Evolutionary conservation across 1,140 invertebrate genomes (phyloP), one percentile per base, ranked within the genome.

Genomic region (Drepana arcuata): DNA sequence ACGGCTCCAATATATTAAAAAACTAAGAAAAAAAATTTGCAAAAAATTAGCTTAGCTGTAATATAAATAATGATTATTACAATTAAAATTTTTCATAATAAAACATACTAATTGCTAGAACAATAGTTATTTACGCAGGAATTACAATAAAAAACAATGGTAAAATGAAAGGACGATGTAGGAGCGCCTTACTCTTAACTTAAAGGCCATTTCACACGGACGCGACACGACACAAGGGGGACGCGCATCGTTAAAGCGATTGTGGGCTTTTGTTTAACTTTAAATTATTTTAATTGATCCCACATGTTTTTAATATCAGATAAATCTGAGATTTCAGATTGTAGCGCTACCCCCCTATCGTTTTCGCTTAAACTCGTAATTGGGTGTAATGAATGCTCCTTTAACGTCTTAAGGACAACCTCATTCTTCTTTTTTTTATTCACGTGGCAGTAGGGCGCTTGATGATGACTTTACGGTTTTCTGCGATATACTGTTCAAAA

Each of bases 241-340:
- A 32, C 38, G 38, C 33, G 49, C 32, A 50, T 41, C 50, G 41
- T 45, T 51, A 55, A 41, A 40, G 28, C 30, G 36, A 41, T 43
- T n/a, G n/a, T n/a, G n/a, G n/a, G 23, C 35, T 24, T 48, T 62
- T 60, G 60, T 54, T 59, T 51, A 16, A 25, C 23, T 18, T 42
- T 11, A 48, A 52, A 58, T 54, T 48, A 43, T 48, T 56, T 73
- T 73, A 65, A 68, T 65, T 68, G 58, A 49, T 41, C 36, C 49
- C 64, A 70, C 61, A 62, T 65, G 69, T 59, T 47, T 33, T 41
- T 33, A 43, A 48, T 65, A 60, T 65, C 53, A 47, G 49, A 36
- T 49, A 39, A 48, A 62, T 70, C 55, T 31, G 33, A 57, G 62
- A 70, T 70, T 34, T 40, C 45, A 45, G 62, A 62, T 66, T 54